phyloP scores from a whole-genome alignment of 2,113 vertebrate genomes.

The Cynoglossus semilaevis region DNA sequence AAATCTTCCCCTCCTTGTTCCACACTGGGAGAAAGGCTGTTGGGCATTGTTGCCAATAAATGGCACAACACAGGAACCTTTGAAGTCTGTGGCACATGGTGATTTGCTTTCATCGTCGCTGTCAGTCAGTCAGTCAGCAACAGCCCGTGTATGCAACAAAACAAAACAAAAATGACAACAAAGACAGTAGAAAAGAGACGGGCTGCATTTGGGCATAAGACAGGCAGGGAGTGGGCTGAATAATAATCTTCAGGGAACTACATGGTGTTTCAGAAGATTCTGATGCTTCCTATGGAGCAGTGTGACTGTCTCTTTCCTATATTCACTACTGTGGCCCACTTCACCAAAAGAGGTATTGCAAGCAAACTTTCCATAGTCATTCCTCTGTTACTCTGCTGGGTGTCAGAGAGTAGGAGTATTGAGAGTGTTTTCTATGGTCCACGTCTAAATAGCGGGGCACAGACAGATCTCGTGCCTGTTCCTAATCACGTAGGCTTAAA shows the following conservation, averaged over 20 bases:
- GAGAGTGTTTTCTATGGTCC: conserved; percentile 64
- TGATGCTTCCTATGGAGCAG: conserved; percentile 26
- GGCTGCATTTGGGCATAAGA: conserved; percentile 41
- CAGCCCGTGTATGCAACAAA: conserved; percentile 13
- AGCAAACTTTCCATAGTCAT: conserved; percentile 50
- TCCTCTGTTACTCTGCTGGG: conserved; percentile 26
- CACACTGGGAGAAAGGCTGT: conserved; percentile 45
- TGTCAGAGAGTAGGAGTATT: conserved; percentile 51
- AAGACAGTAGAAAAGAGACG: conserved; percentile 24
- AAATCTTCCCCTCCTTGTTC: conserved; percentile 27
- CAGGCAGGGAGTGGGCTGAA: conserved; percentile 39
- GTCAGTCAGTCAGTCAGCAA: conserved; percentile 61
- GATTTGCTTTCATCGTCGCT: conserved; percentile 65
- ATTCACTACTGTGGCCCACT: conserved; percentile 44
- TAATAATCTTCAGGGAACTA: conserved; percentile 42
- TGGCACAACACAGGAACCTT: conserved; percentile 42
- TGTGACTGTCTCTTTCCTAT: conserved; percentile 15
- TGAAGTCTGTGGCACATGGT: conserved; percentile 47
- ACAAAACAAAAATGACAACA: conserved; percentile 43
- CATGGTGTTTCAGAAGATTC: conserved; percentile 40
- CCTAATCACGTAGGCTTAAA: conserved; percentile 55
- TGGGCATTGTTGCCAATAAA: conserved; percentile 61
- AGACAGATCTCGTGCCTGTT: conserved; percentile 52
- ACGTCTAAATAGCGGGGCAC: conserved; percentile 45
- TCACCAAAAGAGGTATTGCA: conserved; percentile 33